phyloP scores from a whole-genome alignment of 2,888 invertebrate genomes.

The Pemphredon lugubris region DNA sequence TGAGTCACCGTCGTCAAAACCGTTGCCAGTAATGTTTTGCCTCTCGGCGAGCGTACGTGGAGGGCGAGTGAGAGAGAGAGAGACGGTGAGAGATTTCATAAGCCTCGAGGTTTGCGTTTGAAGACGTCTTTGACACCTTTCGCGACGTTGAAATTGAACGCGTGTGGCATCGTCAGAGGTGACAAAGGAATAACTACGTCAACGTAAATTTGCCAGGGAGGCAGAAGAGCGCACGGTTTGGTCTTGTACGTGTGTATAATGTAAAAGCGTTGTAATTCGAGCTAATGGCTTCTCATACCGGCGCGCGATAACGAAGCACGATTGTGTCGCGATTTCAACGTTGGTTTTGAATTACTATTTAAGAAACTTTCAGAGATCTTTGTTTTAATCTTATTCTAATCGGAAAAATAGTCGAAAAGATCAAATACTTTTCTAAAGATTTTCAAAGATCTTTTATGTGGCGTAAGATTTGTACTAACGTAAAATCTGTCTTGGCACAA shows the following conservation, averaged over 20 bases:
- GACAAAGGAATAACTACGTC: constrained; percentile 29
- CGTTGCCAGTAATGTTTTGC: too few relatives aligned
- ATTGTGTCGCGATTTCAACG: too few relatives aligned
- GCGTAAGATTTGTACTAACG: too few relatives aligned
- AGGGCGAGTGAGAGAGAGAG: not conserved
- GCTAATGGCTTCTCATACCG: constrained; percentile 31
- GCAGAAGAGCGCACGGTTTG: not conserved
- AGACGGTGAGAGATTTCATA: not conserved
- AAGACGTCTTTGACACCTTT: constrained; percentile 13
- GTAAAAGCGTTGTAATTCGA: constrained; percentile 37
- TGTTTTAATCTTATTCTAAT: too few relatives aligned
- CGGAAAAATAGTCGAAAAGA: too few relatives aligned
- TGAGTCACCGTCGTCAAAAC: too few relatives aligned
- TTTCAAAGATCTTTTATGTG: too few relatives aligned
- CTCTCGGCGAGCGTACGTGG: too few relatives aligned
- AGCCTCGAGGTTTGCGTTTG: not conserved
- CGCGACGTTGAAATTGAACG: constrained; percentile 25
- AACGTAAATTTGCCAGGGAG: constrained; percentile 22
- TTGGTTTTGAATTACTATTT: too few relatives aligned
- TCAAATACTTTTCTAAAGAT: too few relatives aligned
- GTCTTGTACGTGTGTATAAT: not conserved
- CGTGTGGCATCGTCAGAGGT: constrained; percentile 9
- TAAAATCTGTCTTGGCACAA: too few relatives aligned
- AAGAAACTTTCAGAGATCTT: too few relatives aligned
- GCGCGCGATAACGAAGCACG: constrained; percentile 23